Percentiles rank a stretch among this genome's conserved stretches.
Evolutionary conservation across 2,888 invertebrate species (phyloP).

Genomic region (Tetragonisca angustula): DNA sequence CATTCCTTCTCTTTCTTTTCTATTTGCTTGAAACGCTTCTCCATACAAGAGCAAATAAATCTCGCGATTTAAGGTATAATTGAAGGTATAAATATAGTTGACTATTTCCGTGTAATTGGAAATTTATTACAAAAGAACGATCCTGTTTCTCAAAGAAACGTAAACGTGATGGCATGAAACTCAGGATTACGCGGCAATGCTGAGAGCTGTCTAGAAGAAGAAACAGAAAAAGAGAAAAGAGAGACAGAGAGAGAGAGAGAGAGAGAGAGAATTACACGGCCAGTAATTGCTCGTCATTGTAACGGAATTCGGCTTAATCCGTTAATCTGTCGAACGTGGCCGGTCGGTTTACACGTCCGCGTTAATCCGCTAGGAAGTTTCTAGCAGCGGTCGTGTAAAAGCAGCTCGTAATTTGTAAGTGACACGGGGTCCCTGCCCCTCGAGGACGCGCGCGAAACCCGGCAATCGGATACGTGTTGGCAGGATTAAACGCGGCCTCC

Average conservation of each 20-base stretch:
- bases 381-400: constrained; percentile 63
- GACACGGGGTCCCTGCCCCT: constrained; percentile 53
- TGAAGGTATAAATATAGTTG: too few species aligned
- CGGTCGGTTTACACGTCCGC: constrained; percentile 62
- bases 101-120: too few species aligned
- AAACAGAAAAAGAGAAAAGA: background rate
- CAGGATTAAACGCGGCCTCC: constrained; percentile 47
- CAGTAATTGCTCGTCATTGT: constrained; percentile 55
- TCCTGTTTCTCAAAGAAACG: background rate
- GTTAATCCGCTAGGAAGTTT: constrained; percentile 66
- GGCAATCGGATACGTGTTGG: constrained; percentile 43
- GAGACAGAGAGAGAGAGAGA: background rate
- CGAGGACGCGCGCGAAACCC: constrained; percentile 35
- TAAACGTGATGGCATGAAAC: background rate
- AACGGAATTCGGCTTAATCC: constrained; percentile 61
- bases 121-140: too few species aligned
- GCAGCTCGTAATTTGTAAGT: constrained; percentile 67
- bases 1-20: too few species aligned
- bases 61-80: too few species aligned
- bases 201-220: too few species aligned
- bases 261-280: constrained; percentile 20
- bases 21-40: too few species aligned
- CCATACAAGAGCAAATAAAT: too few species aligned
- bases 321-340: constrained; percentile 63
- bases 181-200: too few species aligned